Percentiles rank a stretch among this genome's conserved stretches.
phyloP scores from a whole-genome alignment of 53 echinoderm and acorn worm species.

The Arbacia lixula region DNA sequence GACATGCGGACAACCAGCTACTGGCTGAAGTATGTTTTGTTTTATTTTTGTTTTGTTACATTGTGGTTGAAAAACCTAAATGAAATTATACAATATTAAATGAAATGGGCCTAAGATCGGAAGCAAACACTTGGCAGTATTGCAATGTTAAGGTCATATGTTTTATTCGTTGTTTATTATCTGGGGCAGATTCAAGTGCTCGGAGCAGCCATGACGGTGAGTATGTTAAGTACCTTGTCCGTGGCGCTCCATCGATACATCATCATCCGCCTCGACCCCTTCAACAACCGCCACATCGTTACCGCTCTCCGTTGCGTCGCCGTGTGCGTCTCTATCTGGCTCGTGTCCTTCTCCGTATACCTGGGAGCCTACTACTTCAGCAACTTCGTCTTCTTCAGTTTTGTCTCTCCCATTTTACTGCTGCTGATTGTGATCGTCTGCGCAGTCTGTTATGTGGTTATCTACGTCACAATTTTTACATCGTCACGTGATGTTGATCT shows the following conservation, averaged over 20 bases:
- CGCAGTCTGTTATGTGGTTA: background rate
- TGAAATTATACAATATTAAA: no score
- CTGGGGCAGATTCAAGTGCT: no score
- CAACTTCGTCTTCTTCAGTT: constrained; percentile 1
- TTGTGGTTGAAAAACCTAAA: no score
- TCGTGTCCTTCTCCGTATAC: background rate
- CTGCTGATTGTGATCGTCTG: background rate
- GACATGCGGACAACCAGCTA: no score
- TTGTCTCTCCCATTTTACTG: constrained; percentile 7
- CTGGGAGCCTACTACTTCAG: background rate
- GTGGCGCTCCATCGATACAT: constrained; percentile 35
- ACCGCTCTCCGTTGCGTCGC: constrained; percentile 4
- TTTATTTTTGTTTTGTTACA: no score
- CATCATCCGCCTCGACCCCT: constrained; percentile 32
- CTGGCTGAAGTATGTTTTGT: no score
- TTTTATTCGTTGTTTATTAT: no score
- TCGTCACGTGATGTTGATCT: background rate
- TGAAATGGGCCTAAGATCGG: no score
- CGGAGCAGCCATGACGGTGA: constrained; percentile 18
- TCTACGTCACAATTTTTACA: background rate
- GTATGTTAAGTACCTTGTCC: background rate
- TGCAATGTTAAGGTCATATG: no score
- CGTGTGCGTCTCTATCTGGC: constrained; percentile 19
- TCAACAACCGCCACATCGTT: constrained; percentile 13
- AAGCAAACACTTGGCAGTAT: no score